Conservation (phyloP, 2,888 invertebrate genomes). For the Polydrusus pterygomalis region DNA sequence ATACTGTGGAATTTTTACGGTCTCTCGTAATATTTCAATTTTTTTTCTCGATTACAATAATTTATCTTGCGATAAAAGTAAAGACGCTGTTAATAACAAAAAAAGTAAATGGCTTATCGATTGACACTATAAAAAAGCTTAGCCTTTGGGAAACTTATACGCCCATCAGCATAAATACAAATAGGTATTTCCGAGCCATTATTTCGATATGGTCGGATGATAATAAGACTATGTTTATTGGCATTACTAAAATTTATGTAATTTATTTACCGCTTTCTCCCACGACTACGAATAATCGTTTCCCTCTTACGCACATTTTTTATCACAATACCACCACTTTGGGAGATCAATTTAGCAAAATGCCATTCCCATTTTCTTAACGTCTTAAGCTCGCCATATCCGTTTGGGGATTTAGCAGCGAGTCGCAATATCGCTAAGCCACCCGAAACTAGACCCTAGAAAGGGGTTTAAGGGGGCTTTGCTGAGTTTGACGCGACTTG, state of each 20-base stretch:
- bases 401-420: slow-evolving; percentile 35
- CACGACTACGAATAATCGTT: slow-evolving; percentile 18
- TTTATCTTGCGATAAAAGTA: too few species aligned
- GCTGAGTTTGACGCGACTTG: slow-evolving; percentile 39
- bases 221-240: not conserved
- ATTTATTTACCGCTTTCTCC: slow-evolving; percentile 10
- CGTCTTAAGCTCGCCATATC: slow-evolving; percentile 44
- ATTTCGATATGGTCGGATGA: not conserved
- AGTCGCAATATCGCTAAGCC: slow-evolving; percentile 49
- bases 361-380: slow-evolving; percentile 46
- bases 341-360: slow-evolving; percentile 40
- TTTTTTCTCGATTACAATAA: too few species aligned
- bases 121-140: too few species aligned
- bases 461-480: slow-evolving; percentile 38
- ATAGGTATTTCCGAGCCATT: too few species aligned
- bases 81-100: too few species aligned
- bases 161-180: too few species aligned
- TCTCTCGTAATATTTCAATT: too few species aligned
- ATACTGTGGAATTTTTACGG: too few species aligned
- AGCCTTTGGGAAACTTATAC: not conserved
- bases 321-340: slow-evolving; percentile 36
- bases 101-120: too few species aligned
- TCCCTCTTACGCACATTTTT: slow-evolving; percentile 26
- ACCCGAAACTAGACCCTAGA: slow-evolving; percentile 48
- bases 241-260: slow-evolving; percentile 1